A percentile compares a stretch with the other conserved stretches of the same genome.
These are phyloP conservation scores for Oreochromis spilurus DNA, from an alignment of 2,113 vertebrate species.

Conservation along the genomic window DNA sequence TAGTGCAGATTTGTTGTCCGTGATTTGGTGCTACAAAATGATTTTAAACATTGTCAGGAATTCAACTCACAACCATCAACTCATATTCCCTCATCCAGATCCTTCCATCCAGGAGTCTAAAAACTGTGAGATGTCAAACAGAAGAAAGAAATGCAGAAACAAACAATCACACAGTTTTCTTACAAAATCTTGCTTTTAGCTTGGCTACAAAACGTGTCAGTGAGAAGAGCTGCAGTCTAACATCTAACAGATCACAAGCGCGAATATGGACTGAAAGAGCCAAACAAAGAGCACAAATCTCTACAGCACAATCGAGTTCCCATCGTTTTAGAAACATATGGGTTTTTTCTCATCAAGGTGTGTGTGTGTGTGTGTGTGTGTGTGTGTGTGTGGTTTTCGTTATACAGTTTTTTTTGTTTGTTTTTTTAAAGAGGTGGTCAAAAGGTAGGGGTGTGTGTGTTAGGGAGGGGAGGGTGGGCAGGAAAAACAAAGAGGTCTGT, in stretches of 20 bases:
- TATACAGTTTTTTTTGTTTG: neutral
- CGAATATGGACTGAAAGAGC: neutral
- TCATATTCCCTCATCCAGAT: neutral
- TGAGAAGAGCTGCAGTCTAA: neutral
- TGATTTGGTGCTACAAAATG: constrained; percentile 29
- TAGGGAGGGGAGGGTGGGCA: neutral
- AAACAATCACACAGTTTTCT: neutral
- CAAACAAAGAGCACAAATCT: constrained; percentile 21
- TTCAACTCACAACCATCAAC: neutral
- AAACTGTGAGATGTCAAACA: neutral
- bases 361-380: neutral
- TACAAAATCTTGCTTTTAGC: neutral
- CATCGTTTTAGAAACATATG: neutral
- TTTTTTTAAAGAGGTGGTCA: neutral
- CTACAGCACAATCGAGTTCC: constrained; percentile 13
- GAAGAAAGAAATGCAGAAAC: neutral
- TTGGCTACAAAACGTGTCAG: neutral
- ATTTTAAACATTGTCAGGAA: neutral
- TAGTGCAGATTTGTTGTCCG: constrained; percentile 12
- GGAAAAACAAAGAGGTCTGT: neutral
- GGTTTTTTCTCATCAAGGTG: neutral
- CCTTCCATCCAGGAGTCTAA: neutral
- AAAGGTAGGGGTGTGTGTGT: neutral
- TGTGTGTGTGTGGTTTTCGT: neutral
- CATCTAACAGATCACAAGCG: constrained; percentile 18